Conservation (phyloP, 2,113 vertebrate species). For the Gavialis gangeticus region DNA sequence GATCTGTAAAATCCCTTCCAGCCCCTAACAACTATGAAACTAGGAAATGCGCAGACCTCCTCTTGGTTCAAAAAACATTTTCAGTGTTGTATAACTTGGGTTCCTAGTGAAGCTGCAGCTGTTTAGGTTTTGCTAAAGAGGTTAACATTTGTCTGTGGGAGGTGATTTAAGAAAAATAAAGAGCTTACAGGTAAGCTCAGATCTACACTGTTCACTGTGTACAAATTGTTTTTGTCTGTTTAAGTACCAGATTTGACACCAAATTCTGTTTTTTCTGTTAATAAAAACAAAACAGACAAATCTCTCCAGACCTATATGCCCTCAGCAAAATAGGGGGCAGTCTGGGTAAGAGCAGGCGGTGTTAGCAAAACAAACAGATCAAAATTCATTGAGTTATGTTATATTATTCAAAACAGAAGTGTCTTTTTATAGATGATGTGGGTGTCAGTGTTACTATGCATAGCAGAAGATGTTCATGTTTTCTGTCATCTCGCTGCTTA, state of each 20-base stretch:
- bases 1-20: too few species aligned
- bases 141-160: rapidly evolving
- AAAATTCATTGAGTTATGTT: rapidly evolving
- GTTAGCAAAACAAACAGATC: not conserved
- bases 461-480: not conserved
- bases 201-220: not conserved
- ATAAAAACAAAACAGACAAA: not conserved
- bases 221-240: not conserved
- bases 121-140: not conserved
- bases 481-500: not conserved
- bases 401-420: not conserved
- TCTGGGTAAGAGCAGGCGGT: not conserved
- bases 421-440: not conserved
- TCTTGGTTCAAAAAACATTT: rapidly evolving
- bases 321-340: rapidly evolving
- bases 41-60: rapidly evolving
- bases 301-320: not conserved
- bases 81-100: not conserved
- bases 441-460: rapidly evolving
- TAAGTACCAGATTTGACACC: rapidly evolving
- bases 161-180: not conserved
- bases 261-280: not conserved
- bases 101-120: not conserved
- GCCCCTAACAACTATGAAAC: rapidly evolving
- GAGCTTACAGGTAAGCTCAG: not conserved